Conservation (phyloP, 2,113 vertebrate species). For the Gavialis gangeticus region DNA sequence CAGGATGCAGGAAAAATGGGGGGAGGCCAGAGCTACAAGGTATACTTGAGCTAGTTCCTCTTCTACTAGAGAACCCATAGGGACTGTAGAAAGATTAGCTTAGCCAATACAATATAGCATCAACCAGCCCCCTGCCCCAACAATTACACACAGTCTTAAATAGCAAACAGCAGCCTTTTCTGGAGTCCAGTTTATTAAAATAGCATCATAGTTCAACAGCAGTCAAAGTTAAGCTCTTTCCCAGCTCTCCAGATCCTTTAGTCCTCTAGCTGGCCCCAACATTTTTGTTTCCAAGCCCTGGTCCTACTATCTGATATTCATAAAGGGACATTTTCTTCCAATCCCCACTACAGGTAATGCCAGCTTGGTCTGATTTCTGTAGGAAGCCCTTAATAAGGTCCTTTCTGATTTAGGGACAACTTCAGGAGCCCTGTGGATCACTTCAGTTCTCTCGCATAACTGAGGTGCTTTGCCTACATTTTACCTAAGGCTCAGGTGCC, state of each 20-base stretch:
- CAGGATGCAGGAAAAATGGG: neutral
- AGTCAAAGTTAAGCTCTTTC: neutral
- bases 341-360: neutral
- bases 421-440: neutral
- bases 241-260: neutral
- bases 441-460: neutral
- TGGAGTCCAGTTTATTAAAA: neutral
- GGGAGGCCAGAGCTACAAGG: neutral
- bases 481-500: neutral
- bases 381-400: neutral
- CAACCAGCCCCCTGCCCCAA: neutral
- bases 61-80: neutral
- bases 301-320: neutral
- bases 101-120: neutral
- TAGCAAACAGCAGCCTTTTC: neutral
- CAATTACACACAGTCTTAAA: neutral
- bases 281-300: neutral
- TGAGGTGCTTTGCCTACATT: neutral
- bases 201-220: neutral
- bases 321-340: neutral
- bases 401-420: neutral
- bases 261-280: neutral
- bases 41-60: neutral
- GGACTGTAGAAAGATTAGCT: accelerated
- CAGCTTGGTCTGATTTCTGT: neutral